phyloP scores from a whole-genome alignment of 1,140 invertebrate species.

The Brachionus angularis region DNA sequence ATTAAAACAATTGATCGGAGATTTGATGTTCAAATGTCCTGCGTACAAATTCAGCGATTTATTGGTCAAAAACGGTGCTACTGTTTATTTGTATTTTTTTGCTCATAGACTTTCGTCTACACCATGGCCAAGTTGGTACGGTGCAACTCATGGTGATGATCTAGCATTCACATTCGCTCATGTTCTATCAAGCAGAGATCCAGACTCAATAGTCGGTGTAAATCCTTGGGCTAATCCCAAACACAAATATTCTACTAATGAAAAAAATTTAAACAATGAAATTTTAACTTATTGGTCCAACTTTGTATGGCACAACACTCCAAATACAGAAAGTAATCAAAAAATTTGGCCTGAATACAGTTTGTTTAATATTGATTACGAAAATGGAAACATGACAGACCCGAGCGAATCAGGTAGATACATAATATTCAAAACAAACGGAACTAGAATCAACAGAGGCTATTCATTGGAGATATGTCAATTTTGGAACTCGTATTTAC shows the following conservation, averaged over 20 bases:
- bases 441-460: not conserved
- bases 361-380: constrained; percentile 4
- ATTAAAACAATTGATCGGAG: constrained; percentile 62
- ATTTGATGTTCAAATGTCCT: constrained; percentile 90
- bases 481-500: constrained; percentile 38
- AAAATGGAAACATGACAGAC: constrained; percentile 20
- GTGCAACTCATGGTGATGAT: constrained; percentile 60
- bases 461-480: constrained; percentile 38
- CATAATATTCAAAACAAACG: constrained; percentile 25
- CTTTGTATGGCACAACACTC: constrained; percentile 3
- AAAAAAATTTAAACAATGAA: constrained; percentile 25
- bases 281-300: constrained; percentile 30
- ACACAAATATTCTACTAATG: constrained; percentile 25
- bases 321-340: not conserved
- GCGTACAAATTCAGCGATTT: constrained; percentile 84
- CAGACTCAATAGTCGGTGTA: not conserved
- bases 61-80: constrained; percentile 71
- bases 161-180: constrained; percentile 87
- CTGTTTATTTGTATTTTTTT: constrained; percentile 91
- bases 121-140: constrained; percentile 41
- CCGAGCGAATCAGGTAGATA: constrained; percentile 17
- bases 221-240: constrained; percentile 7
- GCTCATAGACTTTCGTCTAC: constrained; percentile 64
- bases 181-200: constrained; percentile 63
- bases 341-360: constrained; percentile 22